Percentiles rank a stretch among this genome's conserved stretches.
phyloP scores from a whole-genome alignment of 2,888 invertebrate species.

The Aporophyla nigra region DNA sequence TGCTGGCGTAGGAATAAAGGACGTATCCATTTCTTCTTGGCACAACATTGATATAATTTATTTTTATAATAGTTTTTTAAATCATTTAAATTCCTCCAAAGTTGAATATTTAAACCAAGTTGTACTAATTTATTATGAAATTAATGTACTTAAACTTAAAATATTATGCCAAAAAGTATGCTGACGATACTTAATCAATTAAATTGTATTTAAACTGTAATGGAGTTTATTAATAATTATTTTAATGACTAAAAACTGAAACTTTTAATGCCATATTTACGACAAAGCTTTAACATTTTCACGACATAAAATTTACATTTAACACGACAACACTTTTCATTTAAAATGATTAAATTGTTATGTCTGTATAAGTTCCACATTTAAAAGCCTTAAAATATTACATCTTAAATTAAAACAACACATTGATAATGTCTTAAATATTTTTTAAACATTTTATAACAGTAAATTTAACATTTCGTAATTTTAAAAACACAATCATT shows the following conservation, averaged over 20 bases:
- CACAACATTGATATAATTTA: conserved; percentile 77
- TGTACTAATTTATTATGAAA: conserved; percentile 3
- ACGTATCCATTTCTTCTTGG: conserved; percentile 76
- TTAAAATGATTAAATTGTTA: conserved; percentile 63
- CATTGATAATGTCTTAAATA: conserved; percentile 69
- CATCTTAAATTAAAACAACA: conserved; percentile 65
- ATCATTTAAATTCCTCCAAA: conserved; percentile 28
- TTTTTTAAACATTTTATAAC: conserved; percentile 61
- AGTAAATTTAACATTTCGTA: conserved; percentile 59
- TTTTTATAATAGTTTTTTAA: conserved; percentile 37
- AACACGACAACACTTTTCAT: conserved; percentile 59
- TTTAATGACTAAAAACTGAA: conserved; percentile 21
- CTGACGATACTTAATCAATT: not conserved
- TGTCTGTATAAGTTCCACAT: conserved; percentile 61
- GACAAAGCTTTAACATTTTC: conserved; percentile 58
- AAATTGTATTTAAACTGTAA: conserved; percentile 18
- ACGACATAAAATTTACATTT: conserved; percentile 64
- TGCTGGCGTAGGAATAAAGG: conserved; percentile 74
- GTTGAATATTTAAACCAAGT: not conserved
- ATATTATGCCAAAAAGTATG: conserved; percentile 39
- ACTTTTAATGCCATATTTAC: conserved; percentile 40
- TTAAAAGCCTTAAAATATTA: conserved; percentile 61
- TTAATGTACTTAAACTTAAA: conserved; percentile 15
- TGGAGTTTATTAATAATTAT: conserved; percentile 26
- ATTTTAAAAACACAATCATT: conserved; percentile 57